phyloP scores from a whole-genome alignment of 2,888 invertebrate species.

The Latrodectus hesperus region DNA sequence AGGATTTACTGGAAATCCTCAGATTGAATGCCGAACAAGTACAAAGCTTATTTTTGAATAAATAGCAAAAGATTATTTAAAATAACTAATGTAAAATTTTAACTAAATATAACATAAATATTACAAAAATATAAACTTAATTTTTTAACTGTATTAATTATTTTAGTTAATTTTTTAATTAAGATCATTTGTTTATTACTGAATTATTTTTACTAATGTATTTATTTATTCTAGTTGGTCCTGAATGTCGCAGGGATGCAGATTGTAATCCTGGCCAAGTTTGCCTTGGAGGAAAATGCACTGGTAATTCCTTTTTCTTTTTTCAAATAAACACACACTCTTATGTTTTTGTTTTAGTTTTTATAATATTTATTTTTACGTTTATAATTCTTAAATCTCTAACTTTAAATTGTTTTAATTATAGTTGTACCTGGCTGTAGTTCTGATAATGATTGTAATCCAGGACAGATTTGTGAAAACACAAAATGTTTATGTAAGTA shows the following conservation, averaged over 20 bases:
- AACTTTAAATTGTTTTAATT: constrained; percentile 7
- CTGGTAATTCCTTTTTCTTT: constrained; percentile 48
- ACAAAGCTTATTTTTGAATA: not conserved
- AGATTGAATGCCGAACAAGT: constrained; percentile 71
- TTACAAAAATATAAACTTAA: no score
- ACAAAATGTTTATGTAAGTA: constrained; percentile 70
- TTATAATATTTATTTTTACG: not conserved
- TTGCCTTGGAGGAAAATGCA: constrained; percentile 76
- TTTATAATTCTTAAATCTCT: not conserved
- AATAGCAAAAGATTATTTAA: not conserved
- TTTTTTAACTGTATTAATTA: no score
- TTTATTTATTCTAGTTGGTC: constrained; percentile 43
- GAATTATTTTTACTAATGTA: not conserved
- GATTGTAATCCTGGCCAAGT: constrained; percentile 89
- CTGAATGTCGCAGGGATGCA: constrained; percentile 86
- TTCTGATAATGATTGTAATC: constrained; percentile 83
- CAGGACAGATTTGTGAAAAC: constrained; percentile 81
- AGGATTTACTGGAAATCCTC: constrained; percentile 71
- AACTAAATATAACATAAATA: not conserved
- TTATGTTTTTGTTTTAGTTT: not conserved
- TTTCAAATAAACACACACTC: not conserved
- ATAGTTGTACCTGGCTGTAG: constrained; percentile 77
- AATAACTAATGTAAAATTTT: not conserved
- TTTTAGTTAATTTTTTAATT: no score
- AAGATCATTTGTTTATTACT: no score